These are phyloP conservation scores for Siniperca obscura DNA, from an alignment of 2,797 vertebrate species.

Conservation along the genomic window DNA sequence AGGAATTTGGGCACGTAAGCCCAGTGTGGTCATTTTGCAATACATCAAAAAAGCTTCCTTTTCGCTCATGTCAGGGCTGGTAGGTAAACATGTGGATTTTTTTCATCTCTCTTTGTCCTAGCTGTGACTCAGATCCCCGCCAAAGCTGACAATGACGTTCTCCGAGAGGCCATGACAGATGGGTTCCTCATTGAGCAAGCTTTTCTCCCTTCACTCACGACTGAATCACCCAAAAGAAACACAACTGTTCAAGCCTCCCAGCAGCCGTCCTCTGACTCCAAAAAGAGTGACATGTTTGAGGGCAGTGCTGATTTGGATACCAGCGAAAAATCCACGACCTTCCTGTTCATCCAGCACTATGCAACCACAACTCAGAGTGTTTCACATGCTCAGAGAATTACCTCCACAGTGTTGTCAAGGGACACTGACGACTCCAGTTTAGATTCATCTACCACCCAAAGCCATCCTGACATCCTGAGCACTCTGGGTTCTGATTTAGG, in stretches of 20 bases:
- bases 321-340: not conserved
- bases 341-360: not conserved
- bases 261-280: not conserved
- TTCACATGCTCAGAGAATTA: not conserved
- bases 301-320: slow-evolving; percentile 16
- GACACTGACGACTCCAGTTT: not conserved
- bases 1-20: slow-evolving; percentile 39
- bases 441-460: not conserved
- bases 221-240: slow-evolving; percentile 26
- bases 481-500: not conserved
- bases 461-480: not conserved
- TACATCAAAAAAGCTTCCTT: slow-evolving; percentile 49
- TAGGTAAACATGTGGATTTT: slow-evolving; percentile 61
- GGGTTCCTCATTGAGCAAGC: slow-evolving; percentile 65
- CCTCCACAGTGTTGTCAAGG: not conserved
- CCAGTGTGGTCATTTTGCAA: slow-evolving; percentile 18
- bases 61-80: slow-evolving; percentile 37
- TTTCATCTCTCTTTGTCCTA: slow-evolving; percentile 56
- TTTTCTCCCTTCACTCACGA: not conserved
- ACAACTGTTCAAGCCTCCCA: not conserved
- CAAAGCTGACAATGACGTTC: slow-evolving; percentile 57
- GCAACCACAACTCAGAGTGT: not conserved
- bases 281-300: slow-evolving; percentile 9
- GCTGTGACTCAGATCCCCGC: slow-evolving; percentile 46
- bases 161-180: slow-evolving; percentile 70